These are phyloP conservation scores for Sialia sialis DNA, from an alignment of 2,113 vertebrate genomes.

Conservation along the genomic window DNA sequence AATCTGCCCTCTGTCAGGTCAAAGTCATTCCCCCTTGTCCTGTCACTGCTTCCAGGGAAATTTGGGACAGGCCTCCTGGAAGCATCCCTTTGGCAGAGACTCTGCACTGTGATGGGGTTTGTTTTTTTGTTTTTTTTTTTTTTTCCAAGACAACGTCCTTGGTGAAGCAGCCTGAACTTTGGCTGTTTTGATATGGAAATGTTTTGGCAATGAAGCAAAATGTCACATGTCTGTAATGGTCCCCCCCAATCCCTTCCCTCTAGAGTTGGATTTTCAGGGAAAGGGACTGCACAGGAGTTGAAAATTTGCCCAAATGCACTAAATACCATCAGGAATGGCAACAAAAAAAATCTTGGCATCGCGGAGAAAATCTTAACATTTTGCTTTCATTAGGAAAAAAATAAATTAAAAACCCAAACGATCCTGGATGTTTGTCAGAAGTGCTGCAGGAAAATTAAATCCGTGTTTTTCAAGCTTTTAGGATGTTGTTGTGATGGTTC, in stretches of 20 bases:
- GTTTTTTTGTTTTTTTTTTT: not conserved
- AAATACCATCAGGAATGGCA: constrained; percentile 7
- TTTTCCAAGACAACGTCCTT: not conserved
- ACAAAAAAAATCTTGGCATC: not conserved
- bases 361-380: not conserved
- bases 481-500: not conserved
- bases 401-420: not conserved
- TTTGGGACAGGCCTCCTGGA: not conserved
- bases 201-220: constrained; percentile 4
- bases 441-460: not conserved
- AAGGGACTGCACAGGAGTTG: not conserved
- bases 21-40: not conserved
- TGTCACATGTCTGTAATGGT: not conserved
- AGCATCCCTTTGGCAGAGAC: not conserved
- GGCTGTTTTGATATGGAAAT: constrained; percentile 15
- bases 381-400: not conserved
- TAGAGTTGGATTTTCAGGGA: not conserved
- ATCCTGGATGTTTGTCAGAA: not conserved
- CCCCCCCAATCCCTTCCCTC: not conserved
- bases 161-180: not conserved
- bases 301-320: not conserved
- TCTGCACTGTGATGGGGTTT: not conserved
- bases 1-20: not conserved
- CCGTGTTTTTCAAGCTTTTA: not conserved
- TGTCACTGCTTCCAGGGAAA: not conserved